phyloP scores from a whole-genome alignment of 2,888 invertebrate species.

The Archips xylosteana region DNA sequence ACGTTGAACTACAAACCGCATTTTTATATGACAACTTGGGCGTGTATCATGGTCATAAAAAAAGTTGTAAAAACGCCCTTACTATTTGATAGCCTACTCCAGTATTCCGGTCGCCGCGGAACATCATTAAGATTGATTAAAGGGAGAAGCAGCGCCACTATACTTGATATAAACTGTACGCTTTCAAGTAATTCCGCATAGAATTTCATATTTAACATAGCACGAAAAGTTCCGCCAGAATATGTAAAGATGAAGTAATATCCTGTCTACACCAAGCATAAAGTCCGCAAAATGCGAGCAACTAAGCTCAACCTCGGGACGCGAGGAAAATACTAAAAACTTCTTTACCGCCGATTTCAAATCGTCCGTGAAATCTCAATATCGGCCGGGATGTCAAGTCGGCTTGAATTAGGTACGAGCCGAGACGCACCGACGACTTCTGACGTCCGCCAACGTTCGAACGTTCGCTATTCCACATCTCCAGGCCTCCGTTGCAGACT shows the following conservation, averaged over 20 bases:
- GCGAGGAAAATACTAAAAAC: slow-evolving; percentile 25
- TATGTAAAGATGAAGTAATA: not conserved
- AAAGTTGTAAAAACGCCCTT: slow-evolving; percentile 32
- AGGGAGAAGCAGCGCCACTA: slow-evolving; percentile 11
- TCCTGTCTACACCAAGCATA: not conserved
- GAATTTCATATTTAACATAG: not conserved
- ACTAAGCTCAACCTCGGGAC: not conserved
- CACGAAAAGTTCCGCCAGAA: not conserved
- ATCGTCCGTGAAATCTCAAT: slow-evolving; percentile 35
- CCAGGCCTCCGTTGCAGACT: slow-evolving; percentile 42
- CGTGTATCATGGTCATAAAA: slow-evolving; percentile 24
- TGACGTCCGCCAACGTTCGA: slow-evolving; percentile 47
- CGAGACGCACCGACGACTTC: slow-evolving; percentile 49
- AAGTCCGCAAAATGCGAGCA: slow-evolving; percentile 11
- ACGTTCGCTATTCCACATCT: slow-evolving; percentile 44
- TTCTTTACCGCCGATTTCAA: slow-evolving; percentile 18
- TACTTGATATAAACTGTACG: slow-evolving; percentile 3
- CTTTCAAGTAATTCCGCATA: not conserved
- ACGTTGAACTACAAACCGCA: slow-evolving; percentile 18
- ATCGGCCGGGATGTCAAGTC: slow-evolving; percentile 26
- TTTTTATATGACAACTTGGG: slow-evolving; percentile 27
- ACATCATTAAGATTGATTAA: slow-evolving; percentile 33
- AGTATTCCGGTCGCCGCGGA: slow-evolving; percentile 29
- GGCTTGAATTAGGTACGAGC: slow-evolving; percentile 45
- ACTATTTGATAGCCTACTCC: slow-evolving; percentile 35